Percentiles rank a stretch among this genome's conserved stretches.
Evolutionary conservation across 1,140 invertebrate genomes (phyloP).

Genomic region (Sycophaga agraensis): DNA sequence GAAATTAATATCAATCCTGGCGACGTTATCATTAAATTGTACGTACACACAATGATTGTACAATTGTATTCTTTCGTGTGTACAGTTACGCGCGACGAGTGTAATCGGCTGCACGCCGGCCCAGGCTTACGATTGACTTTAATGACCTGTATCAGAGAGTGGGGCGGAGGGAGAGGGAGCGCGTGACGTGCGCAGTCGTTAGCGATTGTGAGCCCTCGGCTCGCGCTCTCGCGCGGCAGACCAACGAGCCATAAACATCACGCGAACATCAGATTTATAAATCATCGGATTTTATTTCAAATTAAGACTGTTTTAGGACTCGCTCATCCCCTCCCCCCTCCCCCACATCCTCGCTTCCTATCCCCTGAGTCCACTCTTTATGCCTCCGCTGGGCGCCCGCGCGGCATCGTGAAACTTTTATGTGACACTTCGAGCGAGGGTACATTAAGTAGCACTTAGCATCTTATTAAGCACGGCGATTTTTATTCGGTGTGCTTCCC

Average conservation of each 20-base stretch:
- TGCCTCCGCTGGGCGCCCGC: neutral
- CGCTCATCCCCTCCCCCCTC: constrained; percentile 22
- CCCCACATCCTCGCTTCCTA: neutral
- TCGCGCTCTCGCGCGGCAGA: neutral
- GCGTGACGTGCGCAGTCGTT: constrained; percentile 14
- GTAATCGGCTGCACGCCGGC: constrained; percentile 3
- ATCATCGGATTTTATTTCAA: constrained; percentile 44
- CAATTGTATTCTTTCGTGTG: neutral
- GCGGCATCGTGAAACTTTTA: constrained; percentile 28
- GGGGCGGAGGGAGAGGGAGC: neutral
- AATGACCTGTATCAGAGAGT: constrained; percentile 16
- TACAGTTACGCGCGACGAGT: constrained; percentile 2
- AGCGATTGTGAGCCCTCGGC: constrained; percentile 7
- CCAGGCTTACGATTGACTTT: constrained; percentile 21
- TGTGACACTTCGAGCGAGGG: constrained; percentile 16
- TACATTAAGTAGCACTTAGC: constrained; percentile 40
- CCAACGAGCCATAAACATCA: constrained; percentile 29
- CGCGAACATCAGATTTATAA: constrained; percentile 41
- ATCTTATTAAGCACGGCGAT: constrained; percentile 35
- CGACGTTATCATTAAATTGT: constrained; percentile 8
- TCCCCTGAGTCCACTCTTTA: neutral
- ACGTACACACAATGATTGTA: neutral
- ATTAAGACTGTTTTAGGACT: constrained; percentile 44
- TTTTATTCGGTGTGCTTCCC: neutral
- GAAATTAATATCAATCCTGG: constrained; percentile 7